Conservation (phyloP, 2,888 invertebrate genomes). For the Parascotia fuliginaria region DNA sequence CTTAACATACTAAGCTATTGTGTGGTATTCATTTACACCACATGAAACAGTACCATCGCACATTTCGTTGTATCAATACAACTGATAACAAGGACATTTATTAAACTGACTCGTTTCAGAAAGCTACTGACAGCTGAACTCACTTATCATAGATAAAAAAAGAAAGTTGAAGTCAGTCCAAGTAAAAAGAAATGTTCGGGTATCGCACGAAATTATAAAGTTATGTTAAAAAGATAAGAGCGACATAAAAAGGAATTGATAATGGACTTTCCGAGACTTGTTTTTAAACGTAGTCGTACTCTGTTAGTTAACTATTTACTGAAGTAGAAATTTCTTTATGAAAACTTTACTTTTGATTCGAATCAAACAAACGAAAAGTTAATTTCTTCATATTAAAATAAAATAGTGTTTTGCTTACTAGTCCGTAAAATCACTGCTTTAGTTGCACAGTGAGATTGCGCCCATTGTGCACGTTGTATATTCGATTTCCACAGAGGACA, state of each 20-base stretch:
- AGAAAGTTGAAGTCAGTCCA: slow-evolving; percentile 8
- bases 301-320: background rate
- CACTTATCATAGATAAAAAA: slow-evolving; percentile 17
- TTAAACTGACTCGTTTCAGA: slow-evolving; percentile 4
- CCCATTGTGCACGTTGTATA: too few species aligned
- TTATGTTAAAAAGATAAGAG: slow-evolving; percentile 27
- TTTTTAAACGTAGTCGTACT: slow-evolving; percentile 20
- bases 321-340: background rate
- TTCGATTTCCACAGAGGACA: too few species aligned
- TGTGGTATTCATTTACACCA: slow-evolving; percentile 5
- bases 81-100: slow-evolving; percentile 13
- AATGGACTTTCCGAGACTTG: slow-evolving; percentile 12
- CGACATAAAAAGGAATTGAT: slow-evolving; percentile 15
- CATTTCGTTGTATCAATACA: slow-evolving; percentile 20
- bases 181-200: slow-evolving; percentile 20
- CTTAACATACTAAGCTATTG: slow-evolving; percentile 2
- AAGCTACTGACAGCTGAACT: slow-evolving; percentile 11
- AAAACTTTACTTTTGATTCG: background rate
- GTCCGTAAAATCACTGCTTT: too few species aligned
- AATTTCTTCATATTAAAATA: background rate
- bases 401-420: background rate
- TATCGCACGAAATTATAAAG: slow-evolving; percentile 33
- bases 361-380: background rate
- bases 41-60: background rate
- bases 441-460: too few species aligned